Conservation (phyloP, 2,113 vertebrate genomes). For the Ceyx melanurus region DNA sequence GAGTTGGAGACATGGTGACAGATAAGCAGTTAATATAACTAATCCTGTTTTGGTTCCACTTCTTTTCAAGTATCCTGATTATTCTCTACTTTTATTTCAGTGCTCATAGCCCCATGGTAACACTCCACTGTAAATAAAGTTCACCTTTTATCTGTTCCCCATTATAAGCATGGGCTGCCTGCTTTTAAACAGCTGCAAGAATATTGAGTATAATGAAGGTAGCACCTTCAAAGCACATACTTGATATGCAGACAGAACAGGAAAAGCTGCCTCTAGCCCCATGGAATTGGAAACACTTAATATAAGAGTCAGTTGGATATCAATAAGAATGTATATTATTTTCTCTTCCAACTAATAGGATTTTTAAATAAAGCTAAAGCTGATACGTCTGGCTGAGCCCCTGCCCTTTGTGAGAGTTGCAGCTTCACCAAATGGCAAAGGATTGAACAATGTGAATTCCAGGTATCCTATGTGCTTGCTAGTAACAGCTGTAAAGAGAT, state of each 20-base stretch:
- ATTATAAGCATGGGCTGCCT: background rate
- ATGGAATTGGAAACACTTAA: constrained; percentile 27
- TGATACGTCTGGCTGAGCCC: background rate
- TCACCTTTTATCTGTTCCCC: constrained; percentile 41
- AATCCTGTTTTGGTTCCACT: background rate
- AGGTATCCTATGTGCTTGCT: background rate
- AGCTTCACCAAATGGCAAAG: constrained; percentile 6
- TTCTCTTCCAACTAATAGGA: constrained; percentile 20
- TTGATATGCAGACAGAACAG: constrained; percentile 26
- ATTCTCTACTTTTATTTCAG: background rate
- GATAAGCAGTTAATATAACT: constrained; percentile 17
- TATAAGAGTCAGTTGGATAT: background rate
- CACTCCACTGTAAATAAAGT: constrained; percentile 40
- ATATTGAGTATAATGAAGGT: background rate
- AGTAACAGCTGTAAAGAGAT: background rate
- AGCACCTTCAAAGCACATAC: background rate
- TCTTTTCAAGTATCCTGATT: background rate
- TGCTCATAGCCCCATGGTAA: background rate
- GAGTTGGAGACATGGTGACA: background rate
- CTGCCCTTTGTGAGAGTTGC: background rate
- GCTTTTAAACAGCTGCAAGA: constrained; percentile 12
- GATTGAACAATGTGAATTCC: background rate
- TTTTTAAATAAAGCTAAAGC: constrained; percentile 34
- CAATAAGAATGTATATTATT: constrained; percentile 23
- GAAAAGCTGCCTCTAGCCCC: constrained; percentile 8